Conservation (phyloP, 2,888 invertebrate genomes). For the Nysson spinosus region DNA sequence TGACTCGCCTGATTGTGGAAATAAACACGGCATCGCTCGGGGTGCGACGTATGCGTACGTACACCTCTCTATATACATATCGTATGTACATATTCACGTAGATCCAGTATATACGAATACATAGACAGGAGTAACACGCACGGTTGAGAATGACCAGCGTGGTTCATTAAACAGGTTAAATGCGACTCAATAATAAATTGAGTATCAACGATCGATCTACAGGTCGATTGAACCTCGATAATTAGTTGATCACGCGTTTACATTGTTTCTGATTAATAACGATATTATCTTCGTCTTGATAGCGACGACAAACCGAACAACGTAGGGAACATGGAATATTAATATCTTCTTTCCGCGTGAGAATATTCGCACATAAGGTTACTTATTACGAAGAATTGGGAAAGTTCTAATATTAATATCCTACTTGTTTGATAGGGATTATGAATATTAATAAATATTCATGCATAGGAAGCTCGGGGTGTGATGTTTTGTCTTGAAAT, state of each 20-base stretch:
- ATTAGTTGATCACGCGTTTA: constrained; percentile 29
- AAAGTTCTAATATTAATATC: too few relatives aligned
- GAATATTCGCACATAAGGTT: too few relatives aligned
- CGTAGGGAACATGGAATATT: too few relatives aligned
- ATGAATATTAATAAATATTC: too few relatives aligned
- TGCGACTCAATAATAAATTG: constrained; percentile 60
- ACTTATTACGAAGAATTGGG: too few relatives aligned
- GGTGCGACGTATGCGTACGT: constrained; percentile 40
- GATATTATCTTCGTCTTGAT: too few relatives aligned
- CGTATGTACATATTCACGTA: constrained; percentile 12
- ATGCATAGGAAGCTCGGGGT: too few relatives aligned
- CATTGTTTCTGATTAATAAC: neutral
- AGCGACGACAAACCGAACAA: too few relatives aligned
- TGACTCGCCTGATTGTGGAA: constrained; percentile 74
- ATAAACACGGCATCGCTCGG: constrained; percentile 68
- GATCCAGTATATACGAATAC: constrained; percentile 1
- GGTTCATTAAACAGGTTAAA: constrained; percentile 67
- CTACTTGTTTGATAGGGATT: too few relatives aligned
- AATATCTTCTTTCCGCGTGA: too few relatives aligned
- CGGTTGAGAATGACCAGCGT: constrained; percentile 53
- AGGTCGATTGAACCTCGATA: constrained; percentile 41
- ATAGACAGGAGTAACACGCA: constrained; percentile 42
- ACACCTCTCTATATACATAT: too few relatives aligned
- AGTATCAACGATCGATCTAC: constrained; percentile 46
- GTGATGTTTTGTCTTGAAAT: too few relatives aligned